Evolutionary conservation across 2,113 vertebrate genomes (phyloP), one percentile per base, ranked within the genome.

Genomic region (Strix uralensis): DNA sequence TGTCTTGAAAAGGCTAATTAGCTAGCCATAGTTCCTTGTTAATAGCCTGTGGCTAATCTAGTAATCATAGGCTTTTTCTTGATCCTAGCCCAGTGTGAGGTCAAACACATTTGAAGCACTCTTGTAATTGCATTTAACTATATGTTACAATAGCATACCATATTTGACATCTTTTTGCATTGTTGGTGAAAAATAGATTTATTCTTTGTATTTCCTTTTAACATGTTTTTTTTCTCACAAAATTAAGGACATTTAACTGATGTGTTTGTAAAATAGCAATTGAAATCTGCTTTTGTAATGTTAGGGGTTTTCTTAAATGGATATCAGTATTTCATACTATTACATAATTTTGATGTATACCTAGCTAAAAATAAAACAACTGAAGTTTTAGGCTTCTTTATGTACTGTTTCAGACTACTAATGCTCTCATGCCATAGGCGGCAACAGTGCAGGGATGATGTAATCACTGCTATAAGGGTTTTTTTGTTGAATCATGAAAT

Each of bases 401-500:
- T 62, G 23, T 82, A 13, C 61, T 1, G 1, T 70, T 96, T 94
- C 0, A 1, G 51, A 51, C 32, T 79, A 21, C 7, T 70, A 7
- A 16, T 75, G 38, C 42, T 78, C 21, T 86, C 9, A n/a, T 63
- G 51, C 42, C 15, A 16, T 34, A 55, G 51, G 61, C 55, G 92
- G 82, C 59, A 90, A 22, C 38, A 71, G 67, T 42, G 27, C 46
- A 62, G 36, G 40, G 47, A 58, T 80, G 73, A 92, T 88, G 81
- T 81, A 74, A 81, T 51, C 42, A 14, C 58, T 81, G 30, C 51
- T 86, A 0, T 65, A 90, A 80, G 36, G 27, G 3, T 0, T 0
- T 22, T 72, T 72, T 58, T 83, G 40, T 94, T 96, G 67, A 81
- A 66, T 93, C 57, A 49, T 90, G n/a, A 85, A 69, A 42, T 95